Conservation (phyloP, 2,797 vertebrate species). For the Acanthis flammea region DNA sequence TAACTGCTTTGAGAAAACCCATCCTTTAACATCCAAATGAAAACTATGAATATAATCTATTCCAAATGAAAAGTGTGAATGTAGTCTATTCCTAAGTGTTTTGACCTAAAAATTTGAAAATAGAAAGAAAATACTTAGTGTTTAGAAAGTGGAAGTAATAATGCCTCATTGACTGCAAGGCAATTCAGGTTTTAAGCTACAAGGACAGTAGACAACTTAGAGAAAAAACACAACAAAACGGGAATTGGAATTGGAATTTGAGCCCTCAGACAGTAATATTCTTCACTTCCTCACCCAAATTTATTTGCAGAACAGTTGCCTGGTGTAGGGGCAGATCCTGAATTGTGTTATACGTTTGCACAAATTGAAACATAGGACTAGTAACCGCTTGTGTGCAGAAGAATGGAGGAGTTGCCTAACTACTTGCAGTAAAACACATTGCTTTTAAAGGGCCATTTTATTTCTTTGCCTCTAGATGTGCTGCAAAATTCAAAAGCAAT, state of each 20-base stretch:
- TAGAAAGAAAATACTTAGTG: background rate
- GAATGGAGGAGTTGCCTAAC: background rate
- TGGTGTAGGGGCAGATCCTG: background rate
- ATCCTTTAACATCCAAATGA: background rate
- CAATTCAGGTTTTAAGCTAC: background rate
- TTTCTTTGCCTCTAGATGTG: background rate
- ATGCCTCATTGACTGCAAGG: background rate
- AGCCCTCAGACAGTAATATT: background rate
- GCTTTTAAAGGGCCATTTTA: background rate
- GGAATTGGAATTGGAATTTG: background rate
- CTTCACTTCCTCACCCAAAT: background rate
- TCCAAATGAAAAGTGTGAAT: background rate
- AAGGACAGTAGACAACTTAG: background rate
- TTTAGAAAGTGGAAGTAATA: background rate
- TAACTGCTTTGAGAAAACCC: background rate
- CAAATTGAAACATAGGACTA: background rate
- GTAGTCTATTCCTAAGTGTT: background rate
- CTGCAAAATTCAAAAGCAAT: slow-evolving; percentile 3
- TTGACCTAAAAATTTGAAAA: background rate
- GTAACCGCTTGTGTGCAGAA: background rate
- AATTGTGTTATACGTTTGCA: background rate
- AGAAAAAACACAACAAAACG: background rate
- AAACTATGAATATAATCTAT: background rate
- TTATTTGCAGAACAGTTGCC: background rate
- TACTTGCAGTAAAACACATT: background rate